Evolutionary conservation across 2,797 vertebrate genomes (phyloP), one percentile per base, ranked within the genome.

Genomic region (Chloroceryle amazona): DNA sequence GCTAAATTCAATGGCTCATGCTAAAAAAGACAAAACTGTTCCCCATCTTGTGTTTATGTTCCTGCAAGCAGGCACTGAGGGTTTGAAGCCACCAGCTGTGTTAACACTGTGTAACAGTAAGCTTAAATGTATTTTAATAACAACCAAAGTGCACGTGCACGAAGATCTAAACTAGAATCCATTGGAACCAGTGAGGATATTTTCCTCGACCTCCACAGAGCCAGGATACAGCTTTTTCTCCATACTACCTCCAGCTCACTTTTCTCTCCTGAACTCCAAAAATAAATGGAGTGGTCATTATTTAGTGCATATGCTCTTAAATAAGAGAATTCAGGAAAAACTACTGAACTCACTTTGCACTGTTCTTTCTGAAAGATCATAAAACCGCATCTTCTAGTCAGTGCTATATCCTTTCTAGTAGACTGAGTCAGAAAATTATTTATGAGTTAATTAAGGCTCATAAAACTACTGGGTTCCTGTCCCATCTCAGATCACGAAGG

Each of bases 71-170:
- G n/a, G 31, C 51, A 35, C 37, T 3, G 14, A 80, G 61, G 37
- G 17, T 44, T 89, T 81, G 71, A 54, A 94, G 78, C 93, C 74
- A 87, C 81, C 57, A 86, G 49, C 87, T 94, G 29, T 41, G 75
- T 65, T 90, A 88, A 81, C 44, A 31, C 0, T 61, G 46, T 37
- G 20, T 42, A 61, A 39, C 41, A 81, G 42, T 54, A 78, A 67
- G 28, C 25, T 74, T 85, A 39, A 37, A 63, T 83, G 39, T 76
- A 71, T 81, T 89, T 83, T 82, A 82, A 4, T 66, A 76, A 71
- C 29, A 76, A 25, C 11, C 11, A 11, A 28, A 66, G 44, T 23
- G 4, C 26, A 11, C 66, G 37, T 57, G 29, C 52, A 28, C 46
- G 57, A 67, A 25, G 28, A 37, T 49, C 33, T 89, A 67, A 93